Evolutionary conservation across 2,888 invertebrate genomes (phyloP).

Genomic region (Cerastis leucographa): DNA sequence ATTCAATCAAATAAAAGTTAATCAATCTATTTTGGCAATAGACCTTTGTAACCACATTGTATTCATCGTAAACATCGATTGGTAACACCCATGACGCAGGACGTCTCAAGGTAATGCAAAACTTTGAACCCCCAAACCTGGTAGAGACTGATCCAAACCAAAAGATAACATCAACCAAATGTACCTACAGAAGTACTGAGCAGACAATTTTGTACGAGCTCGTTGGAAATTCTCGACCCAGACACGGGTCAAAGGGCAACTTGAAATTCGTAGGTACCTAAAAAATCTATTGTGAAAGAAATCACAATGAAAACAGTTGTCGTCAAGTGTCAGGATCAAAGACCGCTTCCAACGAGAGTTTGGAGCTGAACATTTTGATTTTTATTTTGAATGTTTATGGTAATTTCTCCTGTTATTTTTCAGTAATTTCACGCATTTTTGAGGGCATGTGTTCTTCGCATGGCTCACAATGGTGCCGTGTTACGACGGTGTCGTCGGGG

Average conservation of each 20-base stretch:
- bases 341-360: constrained; percentile 7
- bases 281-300: constrained; percentile 42
- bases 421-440: constrained; percentile 8
- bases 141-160: constrained; percentile 23
- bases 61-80: constrained; percentile 1
- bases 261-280: constrained; percentile 34
- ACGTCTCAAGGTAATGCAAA: constrained; percentile 15
- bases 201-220: constrained; percentile 32
- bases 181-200: constrained; percentile 14
- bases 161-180: constrained; percentile 22
- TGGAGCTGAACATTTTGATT: not conserved
- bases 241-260: constrained; percentile 41
- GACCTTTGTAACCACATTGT: constrained; percentile 12
- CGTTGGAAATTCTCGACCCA: constrained; percentile 33
- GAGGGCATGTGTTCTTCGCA: constrained; percentile 10
- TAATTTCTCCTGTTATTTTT: constrained; percentile 6
- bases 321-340: constrained; percentile 39
- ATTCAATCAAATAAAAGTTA: constrained; percentile 23
- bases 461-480: constrained; percentile 18
- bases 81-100: constrained; percentile 5
- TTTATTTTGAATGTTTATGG: constrained; percentile 9
- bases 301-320: constrained; percentile 47
- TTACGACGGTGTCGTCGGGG: constrained; percentile 11
- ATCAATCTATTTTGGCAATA: constrained; percentile 8
- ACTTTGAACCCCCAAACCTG: constrained; percentile 23